These are phyloP conservation scores for Aphaenogaster floridana DNA, from an alignment of 1,140 invertebrate species.

Conservation along the genomic window DNA sequence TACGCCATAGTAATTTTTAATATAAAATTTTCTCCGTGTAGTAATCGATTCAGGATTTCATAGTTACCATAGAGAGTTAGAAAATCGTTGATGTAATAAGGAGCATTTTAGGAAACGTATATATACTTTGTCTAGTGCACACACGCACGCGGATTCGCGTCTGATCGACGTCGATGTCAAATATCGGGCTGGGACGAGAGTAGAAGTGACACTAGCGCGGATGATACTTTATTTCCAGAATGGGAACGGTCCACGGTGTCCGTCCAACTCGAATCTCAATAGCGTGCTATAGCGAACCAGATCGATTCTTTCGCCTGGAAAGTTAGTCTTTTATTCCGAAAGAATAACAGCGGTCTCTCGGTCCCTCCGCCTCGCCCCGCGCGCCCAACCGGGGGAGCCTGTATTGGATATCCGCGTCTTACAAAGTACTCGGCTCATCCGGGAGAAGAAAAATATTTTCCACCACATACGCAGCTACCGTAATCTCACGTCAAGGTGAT, in stretches of 20 bases:
- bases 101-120: background rate
- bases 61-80: background rate
- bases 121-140: background rate
- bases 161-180: conserved; percentile 4
- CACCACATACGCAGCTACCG: background rate
- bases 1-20: too few relatives aligned
- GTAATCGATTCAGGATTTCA: background rate
- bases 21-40: too few relatives aligned
- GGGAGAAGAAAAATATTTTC: conserved; percentile 62
- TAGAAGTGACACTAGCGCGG: background rate
- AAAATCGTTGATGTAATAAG: background rate
- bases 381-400: background rate
- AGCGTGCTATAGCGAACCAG: conserved; percentile 28
- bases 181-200: conserved; percentile 1
- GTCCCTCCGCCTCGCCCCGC: background rate
- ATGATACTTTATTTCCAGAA: conserved; percentile 58
- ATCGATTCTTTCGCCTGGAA: conserved; percentile 64
- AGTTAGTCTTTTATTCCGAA: conserved; percentile 60
- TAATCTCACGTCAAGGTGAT: conserved; percentile 41
- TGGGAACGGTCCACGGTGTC: background rate
- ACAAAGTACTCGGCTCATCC: conserved; percentile 43
- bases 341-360: conserved; percentile 62
- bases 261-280: conserved; percentile 49
- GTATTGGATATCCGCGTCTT: conserved; percentile 42
- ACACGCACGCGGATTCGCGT: conserved; percentile 2